A percentile compares a stretch with the other conserved stretches of the same genome.
These are phyloP conservation scores for Standfussiana lucernea DNA, from an alignment of 2,888 invertebrate species.

Conservation along the genomic window DNA sequence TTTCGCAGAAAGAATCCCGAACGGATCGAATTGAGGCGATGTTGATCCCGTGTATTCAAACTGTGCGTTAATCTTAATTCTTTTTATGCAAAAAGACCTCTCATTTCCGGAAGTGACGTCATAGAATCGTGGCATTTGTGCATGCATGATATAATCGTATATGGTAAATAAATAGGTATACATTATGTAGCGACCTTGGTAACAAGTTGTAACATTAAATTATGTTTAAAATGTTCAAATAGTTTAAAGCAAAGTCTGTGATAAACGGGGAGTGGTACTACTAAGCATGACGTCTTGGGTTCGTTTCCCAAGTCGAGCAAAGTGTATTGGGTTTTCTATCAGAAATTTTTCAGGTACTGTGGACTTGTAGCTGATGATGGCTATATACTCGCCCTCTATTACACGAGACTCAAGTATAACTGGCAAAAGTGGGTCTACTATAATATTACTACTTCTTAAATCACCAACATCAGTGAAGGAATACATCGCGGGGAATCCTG, in stretches of 20 bases:
- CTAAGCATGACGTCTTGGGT: background rate
- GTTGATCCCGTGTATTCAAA: background rate
- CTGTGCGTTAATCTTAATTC: background rate
- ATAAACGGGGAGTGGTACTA: too few relatives aligned
- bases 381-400: background rate
- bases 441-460: background rate
- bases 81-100: background rate
- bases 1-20: background rate
- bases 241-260: too few relatives aligned
- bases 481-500: background rate
- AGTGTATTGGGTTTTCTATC: background rate
- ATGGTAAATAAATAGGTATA: constrained; percentile 1
- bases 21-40: background rate
- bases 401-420: background rate
- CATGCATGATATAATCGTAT: background rate
- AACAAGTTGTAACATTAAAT: background rate
- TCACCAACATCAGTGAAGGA: background rate
- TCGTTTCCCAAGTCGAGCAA: background rate
- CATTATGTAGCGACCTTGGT: constrained; percentile 23
- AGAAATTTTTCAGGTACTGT: background rate
- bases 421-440: background rate
- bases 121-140: background rate
- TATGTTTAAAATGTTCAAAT: background rate
- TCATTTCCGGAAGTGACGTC: constrained; percentile 7
- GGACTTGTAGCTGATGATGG: background rate